These are phyloP conservation scores for Molossus alvarezi DNA, from an alignment of 2,797 vertebrate genomes.

Conservation along the genomic window DNA sequence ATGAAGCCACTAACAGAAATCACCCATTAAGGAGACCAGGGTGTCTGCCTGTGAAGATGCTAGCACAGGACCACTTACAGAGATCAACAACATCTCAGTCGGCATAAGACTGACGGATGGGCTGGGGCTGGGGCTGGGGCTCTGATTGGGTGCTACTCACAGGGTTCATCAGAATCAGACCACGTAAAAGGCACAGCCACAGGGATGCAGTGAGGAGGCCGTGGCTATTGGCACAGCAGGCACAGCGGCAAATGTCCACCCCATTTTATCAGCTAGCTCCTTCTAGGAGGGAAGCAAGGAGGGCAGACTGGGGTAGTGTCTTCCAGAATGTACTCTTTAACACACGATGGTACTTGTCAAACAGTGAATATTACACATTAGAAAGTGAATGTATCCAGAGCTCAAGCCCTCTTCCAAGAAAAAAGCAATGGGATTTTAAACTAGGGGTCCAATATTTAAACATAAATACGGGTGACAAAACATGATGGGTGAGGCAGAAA, in stretches of 20 bases:
- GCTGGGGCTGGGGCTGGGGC: background rate
- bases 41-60: background rate
- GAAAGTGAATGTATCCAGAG: no score
- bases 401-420: background rate
- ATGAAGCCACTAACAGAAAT: background rate
- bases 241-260: no score
- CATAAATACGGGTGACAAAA: background rate
- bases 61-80: background rate
- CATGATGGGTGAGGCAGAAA: background rate
- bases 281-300: background rate
- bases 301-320: background rate
- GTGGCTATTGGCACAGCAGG: fast-evolving
- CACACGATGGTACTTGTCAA: fast-evolving
- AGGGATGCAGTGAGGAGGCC: no score
- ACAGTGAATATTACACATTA: background rate
- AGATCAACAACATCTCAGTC: background rate
- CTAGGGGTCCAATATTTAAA: background rate
- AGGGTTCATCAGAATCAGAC: background rate
- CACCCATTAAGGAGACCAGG: background rate
- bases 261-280: background rate
- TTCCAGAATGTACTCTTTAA: fast-evolving
- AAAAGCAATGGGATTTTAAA: background rate
- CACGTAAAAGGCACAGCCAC: background rate
- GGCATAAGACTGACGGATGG: fast-evolving
- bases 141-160: fast-evolving